A percentile compares a stretch with the other conserved stretches of the same genome.
Conservation (phyloP, 2,113 vertebrate species). For the Colinus virginianus region DNA sequence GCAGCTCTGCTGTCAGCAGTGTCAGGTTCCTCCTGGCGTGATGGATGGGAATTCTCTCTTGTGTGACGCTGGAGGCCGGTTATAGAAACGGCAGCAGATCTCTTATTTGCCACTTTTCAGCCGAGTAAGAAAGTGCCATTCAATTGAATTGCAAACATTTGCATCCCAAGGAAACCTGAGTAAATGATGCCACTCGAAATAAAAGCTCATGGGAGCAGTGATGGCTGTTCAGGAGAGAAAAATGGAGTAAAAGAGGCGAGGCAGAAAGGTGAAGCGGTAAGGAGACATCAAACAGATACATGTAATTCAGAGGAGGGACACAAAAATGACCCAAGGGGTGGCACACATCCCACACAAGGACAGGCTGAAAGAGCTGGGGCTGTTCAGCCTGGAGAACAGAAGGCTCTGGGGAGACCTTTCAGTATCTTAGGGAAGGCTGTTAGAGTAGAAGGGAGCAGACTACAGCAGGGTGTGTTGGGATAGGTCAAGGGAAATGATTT, state of each 20-base stretch:
- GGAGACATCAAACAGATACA: neutral
- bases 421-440: too few relatives aligned
- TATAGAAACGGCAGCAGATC: neutral
- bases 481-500: too few relatives aligned
- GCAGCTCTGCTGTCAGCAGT: neutral
- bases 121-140: neutral
- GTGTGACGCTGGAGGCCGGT: neutral
- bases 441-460: too few relatives aligned
- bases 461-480: too few relatives aligned
- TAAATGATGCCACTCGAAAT: rapidly evolving
- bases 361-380: too few relatives aligned
- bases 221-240: neutral
- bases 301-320: too few relatives aligned
- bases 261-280: neutral
- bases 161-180: neutral
- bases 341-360: too few relatives aligned
- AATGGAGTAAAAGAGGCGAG: neutral
- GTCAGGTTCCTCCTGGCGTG: neutral
- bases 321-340: too few relatives aligned
- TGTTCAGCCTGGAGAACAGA: too few relatives aligned
- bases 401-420: too few relatives aligned
- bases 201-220: rapidly evolving
- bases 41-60: neutral
- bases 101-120: neutral
- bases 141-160: neutral